Evolutionary conservation across 2,113 vertebrate genomes (phyloP), one percentile per base, ranked within the genome.

Genomic region (Hoplias malabaricus): DNA sequence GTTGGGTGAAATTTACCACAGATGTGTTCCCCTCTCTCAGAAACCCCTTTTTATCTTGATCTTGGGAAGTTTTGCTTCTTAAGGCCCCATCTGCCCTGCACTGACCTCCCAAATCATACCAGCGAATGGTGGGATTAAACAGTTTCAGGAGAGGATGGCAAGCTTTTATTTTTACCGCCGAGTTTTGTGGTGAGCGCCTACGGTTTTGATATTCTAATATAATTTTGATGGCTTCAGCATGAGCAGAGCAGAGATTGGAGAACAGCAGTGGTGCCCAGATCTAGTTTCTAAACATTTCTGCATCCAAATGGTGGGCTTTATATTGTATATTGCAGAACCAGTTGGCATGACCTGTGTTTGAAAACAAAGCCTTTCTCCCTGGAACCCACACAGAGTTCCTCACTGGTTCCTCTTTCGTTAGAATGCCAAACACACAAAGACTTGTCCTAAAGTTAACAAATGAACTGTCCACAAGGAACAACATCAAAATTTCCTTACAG

Each of bases 1-100:
- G 34, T 43, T 75, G 66, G 33, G 16, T 73, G 29, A 57, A 86
- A 84, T 84, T 21, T 27, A 53, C 75, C 34, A 61, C 78, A 85
- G 82, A 84, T 81, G 78, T 75, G 66, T 65, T n/a, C 31, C 40
- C 48, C 19, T 29, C 29, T 40, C 25, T 61, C 16, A 33, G 31
- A 23, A 12, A 34, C n/a, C 25, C 38, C 42, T 4, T 14, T 48
- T 69, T 77, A 54, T 63, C 59, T 63, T 53, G 40, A 53, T 77
- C 31, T 70, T 38, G 70, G 69, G 59, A 43, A 56, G 57, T 59
- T 65, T 78, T 69, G 54, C 48, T 16, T 59, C 31, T 62, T 63
- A 36, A 36, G 59, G 59, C 59, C 36, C 31, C 59, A 63, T 36
- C 31, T 36, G 31, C 33, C 59, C 34, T n/a, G 5, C 16, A 8